Evolutionary conservation across 2,888 invertebrate genomes (phyloP), one percentile per base, ranked within the genome.

Genomic region (Eilema caniola): DNA sequence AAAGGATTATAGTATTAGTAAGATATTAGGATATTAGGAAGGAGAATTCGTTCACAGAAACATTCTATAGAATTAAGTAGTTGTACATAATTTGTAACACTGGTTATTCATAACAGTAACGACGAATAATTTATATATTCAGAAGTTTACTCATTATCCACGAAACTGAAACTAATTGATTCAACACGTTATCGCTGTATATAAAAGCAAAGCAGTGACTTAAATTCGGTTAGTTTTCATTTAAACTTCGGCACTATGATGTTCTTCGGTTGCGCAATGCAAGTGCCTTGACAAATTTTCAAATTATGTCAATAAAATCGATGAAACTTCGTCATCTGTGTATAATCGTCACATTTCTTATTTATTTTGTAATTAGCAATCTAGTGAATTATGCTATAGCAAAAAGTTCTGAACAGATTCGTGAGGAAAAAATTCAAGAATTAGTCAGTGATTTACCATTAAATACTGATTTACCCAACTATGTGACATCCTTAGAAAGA

Each of bases 301-400:
- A 33, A 62, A 61, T 62, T 65, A 74, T 67, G 53, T 62, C 37
- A 10, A 64, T 57, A 16, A 72, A 80, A 75, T 76, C 67, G 59
- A 80, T 74, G 63, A 68, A 1, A 5, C 14, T 28, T 53, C n/a
- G 28, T 28, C 53, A 53, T 23, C 63, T 37, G 37, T 64, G 63
- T 73, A 33, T 70, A 64, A 69, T 33, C 57, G 20, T 66, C 3
- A 56, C 14, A 61, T 31, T 72, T 37, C 62, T 69, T 2, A 23
- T 24, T 33, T 33, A 31, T n/a, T 59, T 64, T 12, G 62, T 47
- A 47, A n/a, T 20, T 33, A 31, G 33, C 20, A 10, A 10, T 61
- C 5, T 10, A 10, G 12, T 31, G 16, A 20, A 31, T n/a, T n/a
- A 11, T 61, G n/a, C 37, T 23, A 53, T 2, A 53, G 53, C n/a